Percentiles rank a stretch among this genome's conserved stretches.
Evolutionary conservation across 2,888 invertebrate genomes (phyloP).

Genomic region (Macaria notata): DNA sequence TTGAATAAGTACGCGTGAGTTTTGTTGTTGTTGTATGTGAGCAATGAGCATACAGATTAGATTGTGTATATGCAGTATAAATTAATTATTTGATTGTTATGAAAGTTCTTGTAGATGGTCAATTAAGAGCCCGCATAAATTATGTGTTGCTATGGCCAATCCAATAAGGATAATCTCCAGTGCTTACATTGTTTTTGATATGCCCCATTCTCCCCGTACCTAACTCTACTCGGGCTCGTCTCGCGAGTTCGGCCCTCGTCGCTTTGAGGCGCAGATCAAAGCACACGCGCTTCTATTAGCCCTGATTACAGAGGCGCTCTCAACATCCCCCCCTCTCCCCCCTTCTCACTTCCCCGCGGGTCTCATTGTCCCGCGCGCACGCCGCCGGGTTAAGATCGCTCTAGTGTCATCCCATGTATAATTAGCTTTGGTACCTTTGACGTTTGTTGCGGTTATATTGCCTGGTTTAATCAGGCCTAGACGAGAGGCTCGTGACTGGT

Average conservation of each 20-base stretch:
- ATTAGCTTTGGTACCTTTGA: conserved; percentile 64
- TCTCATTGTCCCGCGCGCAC: conserved; percentile 55
- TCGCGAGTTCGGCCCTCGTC: conserved; percentile 65
- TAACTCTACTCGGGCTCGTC: conserved; percentile 31
- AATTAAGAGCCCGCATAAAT: no score
- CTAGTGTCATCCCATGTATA: conserved; percentile 72
- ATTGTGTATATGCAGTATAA: no score
- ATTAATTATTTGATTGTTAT: no score
- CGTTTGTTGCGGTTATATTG: conserved; percentile 30
- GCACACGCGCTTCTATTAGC: conserved; percentile 80
- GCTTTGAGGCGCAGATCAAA: conserved; percentile 79
- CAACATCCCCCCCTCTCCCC: conserved; percentile 40
- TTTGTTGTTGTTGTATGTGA: no score
- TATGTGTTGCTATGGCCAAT: no score
- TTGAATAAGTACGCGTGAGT: no score
- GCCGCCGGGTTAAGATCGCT: conserved; percentile 52
- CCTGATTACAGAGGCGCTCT: conserved; percentile 72
- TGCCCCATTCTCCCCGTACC: conserved; percentile 33
- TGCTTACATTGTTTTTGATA: no score
- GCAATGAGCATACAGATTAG: no score
- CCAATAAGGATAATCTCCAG: no score
- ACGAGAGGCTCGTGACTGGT: no score
- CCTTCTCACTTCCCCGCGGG: conserved; percentile 40
- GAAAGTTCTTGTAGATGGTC: no score
- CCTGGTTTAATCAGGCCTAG: conserved; percentile 5